Base-by-base conservation (phyloP, 2,113 vertebrate genomes). In the Mungos mungo region DNA sequence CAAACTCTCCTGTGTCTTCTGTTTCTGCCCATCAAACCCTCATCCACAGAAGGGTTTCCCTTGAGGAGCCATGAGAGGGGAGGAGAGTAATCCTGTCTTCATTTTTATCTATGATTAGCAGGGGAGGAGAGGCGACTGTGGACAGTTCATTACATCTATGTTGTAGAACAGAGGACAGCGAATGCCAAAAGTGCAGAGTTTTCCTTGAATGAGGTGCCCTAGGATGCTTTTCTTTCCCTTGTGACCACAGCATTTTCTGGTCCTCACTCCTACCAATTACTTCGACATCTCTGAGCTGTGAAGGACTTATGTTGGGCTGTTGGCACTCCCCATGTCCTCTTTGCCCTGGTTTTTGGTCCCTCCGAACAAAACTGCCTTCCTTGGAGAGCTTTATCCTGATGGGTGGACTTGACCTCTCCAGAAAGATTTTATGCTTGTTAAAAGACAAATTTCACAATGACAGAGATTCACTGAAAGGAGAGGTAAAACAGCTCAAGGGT, bases 161-260 rank as follows among this genome's bases (percentile, higher is more conserved):
- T 27, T 7, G 0, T 8, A 13, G 33, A n/a, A 25, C 2, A n/a
- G 81, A 91, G 60, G 27, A 27, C 2, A 16, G 0, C 1, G 10
- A 68, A 38, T 5, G 9, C 16, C 35, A 8, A 7, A n/a, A 47
- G 15, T 5, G 2, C 16, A 13, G 45, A 10, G 50, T 27, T 29
- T 63, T 77, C 31, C 41, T 63, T 41, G 5, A 21, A 71, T 3
- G 6, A 47, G 29, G 38, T 4, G 33, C 13, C n/a, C 33, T 41
- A 2, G 5, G 10, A 68, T 13, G n/a, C 45, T 25, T 38, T 65
- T 14, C 45, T 21, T 69, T 71, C n/a, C 25, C 2, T 90, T 29
- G 14, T 0, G 23, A 5, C 27, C 19, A 2, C 0, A 8, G 15
- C 0, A 5, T 68, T 84, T 41, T 60, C 52, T 45, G 27, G 7